A percentile compares a stretch with the other conserved stretches of the same genome.
Conservation (phyloP, 2,797 vertebrate genomes). For the Gouania willdenowi region DNA sequence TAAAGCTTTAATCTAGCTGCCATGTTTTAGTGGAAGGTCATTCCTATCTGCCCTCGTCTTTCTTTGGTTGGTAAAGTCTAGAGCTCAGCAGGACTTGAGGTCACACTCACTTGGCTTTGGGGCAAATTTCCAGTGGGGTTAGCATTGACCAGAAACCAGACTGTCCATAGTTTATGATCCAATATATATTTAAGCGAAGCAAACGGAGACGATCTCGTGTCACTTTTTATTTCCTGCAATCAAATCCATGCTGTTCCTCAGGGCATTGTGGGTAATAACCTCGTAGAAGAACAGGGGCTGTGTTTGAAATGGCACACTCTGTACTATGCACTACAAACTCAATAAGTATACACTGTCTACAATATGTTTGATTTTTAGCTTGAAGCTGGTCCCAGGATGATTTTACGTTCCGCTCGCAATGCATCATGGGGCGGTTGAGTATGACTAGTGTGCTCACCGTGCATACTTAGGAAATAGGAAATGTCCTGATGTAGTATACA, state of each 20-base stretch:
- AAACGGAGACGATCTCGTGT: constrained; percentile 40
- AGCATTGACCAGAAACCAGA: constrained; percentile 4
- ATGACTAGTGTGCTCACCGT: no score
- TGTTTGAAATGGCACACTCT: no score
- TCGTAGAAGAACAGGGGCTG: constrained; percentile 14
- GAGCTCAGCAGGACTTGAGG: constrained; percentile 28
- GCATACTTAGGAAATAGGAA: no score
- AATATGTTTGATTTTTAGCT: no score
- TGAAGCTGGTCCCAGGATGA: no score
- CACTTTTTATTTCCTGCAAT: constrained; percentile 28
- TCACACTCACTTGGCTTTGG: constrained; percentile 23
- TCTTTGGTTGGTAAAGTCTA: constrained; percentile 18
- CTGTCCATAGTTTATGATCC: constrained; percentile 40
- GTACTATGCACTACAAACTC: no score
- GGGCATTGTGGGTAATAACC: constrained; percentile 13
- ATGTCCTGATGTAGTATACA: no score
- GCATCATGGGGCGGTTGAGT: no score
- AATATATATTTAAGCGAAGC: constrained; percentile 35
- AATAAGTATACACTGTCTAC: no score
- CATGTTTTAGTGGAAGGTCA: background rate
- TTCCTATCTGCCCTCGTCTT: background rate
- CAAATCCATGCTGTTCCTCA: constrained; percentile 1
- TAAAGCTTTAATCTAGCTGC: constrained; percentile 27
- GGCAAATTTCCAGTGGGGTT: constrained; percentile 21
- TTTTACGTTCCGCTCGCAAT: no score